Evolutionary conservation across 2,113 vertebrate genomes (phyloP).

Genomic region (Zeus faber): DNA sequence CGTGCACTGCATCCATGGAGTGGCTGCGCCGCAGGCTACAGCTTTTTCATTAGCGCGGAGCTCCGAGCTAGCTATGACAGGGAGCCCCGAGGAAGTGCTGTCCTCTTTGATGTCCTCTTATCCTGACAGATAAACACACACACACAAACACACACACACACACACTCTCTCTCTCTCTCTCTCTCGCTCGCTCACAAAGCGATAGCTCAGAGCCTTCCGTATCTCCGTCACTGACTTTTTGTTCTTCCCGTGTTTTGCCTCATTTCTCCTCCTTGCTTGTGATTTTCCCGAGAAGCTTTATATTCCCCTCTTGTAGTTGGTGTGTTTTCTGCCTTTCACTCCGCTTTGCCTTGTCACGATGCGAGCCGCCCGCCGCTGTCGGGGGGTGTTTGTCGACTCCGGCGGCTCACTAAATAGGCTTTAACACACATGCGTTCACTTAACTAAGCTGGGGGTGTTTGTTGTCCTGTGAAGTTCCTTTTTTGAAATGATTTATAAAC

Average conservation of each 20-base stretch:
- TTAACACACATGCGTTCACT: background rate
- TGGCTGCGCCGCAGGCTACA: constrained; percentile 11
- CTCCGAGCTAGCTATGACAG: constrained; percentile 22
- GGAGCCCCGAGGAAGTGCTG: constrained; percentile 33
- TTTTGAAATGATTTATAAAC: too few relatives aligned
- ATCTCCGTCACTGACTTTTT: constrained; percentile 17
- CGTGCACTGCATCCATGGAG: constrained; percentile 22
- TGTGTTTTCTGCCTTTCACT: background rate
- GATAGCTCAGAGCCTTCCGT: constrained; percentile 32
- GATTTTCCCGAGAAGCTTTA: constrained; percentile 5
- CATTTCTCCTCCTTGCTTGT: constrained; percentile 33
- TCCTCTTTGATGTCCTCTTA: constrained; percentile 42
- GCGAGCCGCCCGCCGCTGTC: constrained; percentile 29
- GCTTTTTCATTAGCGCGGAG: constrained; percentile 43
- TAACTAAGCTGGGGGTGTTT: too few relatives aligned
- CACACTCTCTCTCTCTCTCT: too few relatives aligned
- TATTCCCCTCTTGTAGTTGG: background rate
- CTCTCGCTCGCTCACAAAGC: too few relatives aligned
- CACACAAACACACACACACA: constrained; percentile 16
- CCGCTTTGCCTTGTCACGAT: constrained; percentile 12
- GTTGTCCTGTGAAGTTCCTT: too few relatives aligned
- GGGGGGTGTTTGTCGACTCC: too few relatives aligned
- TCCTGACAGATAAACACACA: constrained; percentile 43
- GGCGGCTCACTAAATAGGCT: too few relatives aligned
- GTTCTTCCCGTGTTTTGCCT: constrained; percentile 22